Percentiles rank a stretch among this genome's conserved stretches.
Evolutionary conservation across 2,888 invertebrate genomes (phyloP).

Genomic region (Philaethria dido): DNA sequence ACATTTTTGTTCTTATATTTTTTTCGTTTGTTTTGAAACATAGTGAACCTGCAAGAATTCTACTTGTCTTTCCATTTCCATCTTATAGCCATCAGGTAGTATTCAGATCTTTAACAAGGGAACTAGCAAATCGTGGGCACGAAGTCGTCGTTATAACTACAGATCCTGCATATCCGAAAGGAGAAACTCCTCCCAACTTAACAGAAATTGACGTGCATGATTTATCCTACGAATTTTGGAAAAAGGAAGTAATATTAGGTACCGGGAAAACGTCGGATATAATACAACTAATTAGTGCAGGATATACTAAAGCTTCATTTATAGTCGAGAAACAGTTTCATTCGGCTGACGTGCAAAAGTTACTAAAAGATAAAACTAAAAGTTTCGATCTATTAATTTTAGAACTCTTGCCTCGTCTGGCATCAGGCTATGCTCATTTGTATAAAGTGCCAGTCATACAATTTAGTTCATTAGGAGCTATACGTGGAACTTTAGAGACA

Average conservation of each 20-base stretch:
- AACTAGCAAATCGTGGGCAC: conserved; percentile 71
- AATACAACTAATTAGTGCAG: not conserved
- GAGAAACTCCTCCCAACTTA: conserved; percentile 56
- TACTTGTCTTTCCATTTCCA: conserved; percentile 63
- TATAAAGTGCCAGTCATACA: conserved; percentile 44
- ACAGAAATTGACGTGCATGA: conserved; percentile 64
- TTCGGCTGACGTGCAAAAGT: conserved; percentile 43
- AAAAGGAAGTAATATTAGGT: not conserved
- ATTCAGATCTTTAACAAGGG: conserved; percentile 62
- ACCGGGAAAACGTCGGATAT: conserved; percentile 7
- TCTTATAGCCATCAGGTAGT: conserved; percentile 76
- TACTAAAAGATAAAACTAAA: conserved; percentile 44
- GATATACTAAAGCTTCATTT: not conserved
- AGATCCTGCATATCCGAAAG: conserved; percentile 60
- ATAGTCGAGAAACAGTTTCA: conserved; percentile 46
- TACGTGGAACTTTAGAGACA: conserved; percentile 32
- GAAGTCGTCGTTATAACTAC: conserved; percentile 69
- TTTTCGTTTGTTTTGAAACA: not conserved
- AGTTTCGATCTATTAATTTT: conserved; percentile 43
- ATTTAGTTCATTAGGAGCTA: conserved; percentile 43
- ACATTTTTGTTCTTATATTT: not conserved
- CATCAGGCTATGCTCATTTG: conserved; percentile 41
- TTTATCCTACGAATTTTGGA: conserved; percentile 49
- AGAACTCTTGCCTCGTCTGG: conserved; percentile 34
- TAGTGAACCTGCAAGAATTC: conserved; percentile 56